phyloP scores from a whole-genome alignment of 1,140 invertebrate genomes.

The Drosophila sulfurigaster region DNA sequence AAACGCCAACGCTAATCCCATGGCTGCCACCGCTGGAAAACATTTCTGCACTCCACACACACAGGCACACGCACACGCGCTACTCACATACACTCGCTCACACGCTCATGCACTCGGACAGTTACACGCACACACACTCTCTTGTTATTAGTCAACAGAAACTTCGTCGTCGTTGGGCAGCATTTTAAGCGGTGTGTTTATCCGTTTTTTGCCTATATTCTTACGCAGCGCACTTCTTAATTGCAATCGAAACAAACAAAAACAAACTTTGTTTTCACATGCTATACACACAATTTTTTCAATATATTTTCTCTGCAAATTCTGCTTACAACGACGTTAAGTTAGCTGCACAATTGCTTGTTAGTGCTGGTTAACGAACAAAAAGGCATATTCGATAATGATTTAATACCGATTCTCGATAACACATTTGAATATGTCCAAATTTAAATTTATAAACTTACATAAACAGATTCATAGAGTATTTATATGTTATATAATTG shows the following conservation, averaged over 20 bases:
- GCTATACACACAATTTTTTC: slow-evolving; percentile 66
- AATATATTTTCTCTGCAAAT: slow-evolving; percentile 68
- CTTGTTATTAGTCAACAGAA: slow-evolving; percentile 59
- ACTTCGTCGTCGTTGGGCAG: slow-evolving; percentile 42
- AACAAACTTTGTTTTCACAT: slow-evolving; percentile 57
- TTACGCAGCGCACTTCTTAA: slow-evolving; percentile 20
- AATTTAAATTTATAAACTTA: background rate
- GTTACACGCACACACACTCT: slow-evolving; percentile 24
- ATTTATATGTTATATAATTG: background rate
- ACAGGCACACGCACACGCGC: slow-evolving; percentile 20
- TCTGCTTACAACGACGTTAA: slow-evolving; percentile 53
- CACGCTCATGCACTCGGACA: background rate
- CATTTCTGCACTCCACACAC: slow-evolving; percentile 62
- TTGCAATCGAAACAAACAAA: slow-evolving; percentile 48
- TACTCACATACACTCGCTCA: slow-evolving; percentile 21
- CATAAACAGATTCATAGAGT: background rate
- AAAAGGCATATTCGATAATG: slow-evolving; percentile 16
- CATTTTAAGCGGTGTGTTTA: slow-evolving; percentile 45
- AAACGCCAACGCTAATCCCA: slow-evolving; percentile 54
- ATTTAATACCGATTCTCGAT: slow-evolving; percentile 12
- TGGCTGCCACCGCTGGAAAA: slow-evolving; percentile 63
- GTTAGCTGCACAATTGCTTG: slow-evolving; percentile 43
- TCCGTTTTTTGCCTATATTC: slow-evolving; percentile 18
- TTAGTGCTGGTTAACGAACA: slow-evolving; percentile 24
- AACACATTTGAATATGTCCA: background rate